A percentile compares a stretch with the other conserved stretches of the same genome.
Conservation (phyloP, 53 echinoderm and acorn worm genomes). For the Zoroaster sp. region DNA sequence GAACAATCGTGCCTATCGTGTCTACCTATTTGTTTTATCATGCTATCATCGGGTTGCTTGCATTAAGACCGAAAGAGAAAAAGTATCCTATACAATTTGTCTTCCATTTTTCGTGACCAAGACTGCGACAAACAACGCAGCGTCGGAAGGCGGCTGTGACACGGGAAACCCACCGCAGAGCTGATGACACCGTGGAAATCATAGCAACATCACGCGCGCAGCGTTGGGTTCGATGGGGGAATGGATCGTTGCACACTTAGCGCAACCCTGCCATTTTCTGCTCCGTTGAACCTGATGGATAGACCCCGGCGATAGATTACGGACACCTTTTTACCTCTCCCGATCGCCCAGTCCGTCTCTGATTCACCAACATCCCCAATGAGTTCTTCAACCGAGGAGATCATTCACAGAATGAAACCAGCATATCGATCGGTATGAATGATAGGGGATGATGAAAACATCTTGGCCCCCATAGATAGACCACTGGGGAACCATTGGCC, state of each 20-base stretch:
- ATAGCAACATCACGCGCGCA: slow-evolving; percentile 49
- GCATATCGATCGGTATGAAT: not conserved
- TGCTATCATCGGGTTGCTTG: not conserved
- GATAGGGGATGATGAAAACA: not conserved
- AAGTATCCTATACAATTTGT: slow-evolving; percentile 1
- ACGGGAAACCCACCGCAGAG: slow-evolving; percentile 6
- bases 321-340: not conserved
- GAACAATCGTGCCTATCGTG: not conserved
- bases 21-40: slow-evolving; percentile 9
- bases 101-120: not conserved
- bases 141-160: slow-evolving; percentile 18
- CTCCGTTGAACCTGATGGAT: slow-evolving; percentile 53
- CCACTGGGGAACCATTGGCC: not conserved
- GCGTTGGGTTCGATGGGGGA: slow-evolving; percentile 33
- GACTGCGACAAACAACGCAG: not conserved
- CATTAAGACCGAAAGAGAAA: not conserved
- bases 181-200: slow-evolving; percentile 20
- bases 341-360: not conserved
- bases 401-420: not conserved
- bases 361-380: not conserved
- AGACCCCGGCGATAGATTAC: slow-evolving; percentile 39
- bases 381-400: not conserved
- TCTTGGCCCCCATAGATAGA: not conserved
- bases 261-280: slow-evolving; percentile 33
- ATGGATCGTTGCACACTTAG: slow-evolving; percentile 31